Evolutionary conservation across 2,797 vertebrate species (phyloP), one percentile per base, ranked within the genome.

Genomic region (Diceros bicornis): DNA sequence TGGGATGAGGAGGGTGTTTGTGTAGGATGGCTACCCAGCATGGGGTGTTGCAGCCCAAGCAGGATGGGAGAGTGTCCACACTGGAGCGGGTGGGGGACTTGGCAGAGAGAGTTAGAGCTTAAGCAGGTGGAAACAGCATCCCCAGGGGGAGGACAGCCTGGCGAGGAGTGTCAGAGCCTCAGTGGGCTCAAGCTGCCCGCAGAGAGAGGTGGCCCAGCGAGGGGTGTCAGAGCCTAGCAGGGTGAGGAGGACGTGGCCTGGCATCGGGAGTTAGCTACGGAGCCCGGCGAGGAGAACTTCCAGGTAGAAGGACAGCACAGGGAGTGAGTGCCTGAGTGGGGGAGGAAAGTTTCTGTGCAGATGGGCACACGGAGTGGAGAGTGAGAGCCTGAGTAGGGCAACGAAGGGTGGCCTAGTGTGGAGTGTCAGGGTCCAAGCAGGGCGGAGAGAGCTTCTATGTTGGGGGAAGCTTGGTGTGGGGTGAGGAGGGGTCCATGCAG

Each of bases 351-450:
- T 32, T 68, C 29, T 25, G 20, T 7, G 41, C 23, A 86, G 69
- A 61, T 0, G 7, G 72, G 13, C 6, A 44, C 34, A 34, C 1
- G 29, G 34, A 57, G 25, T 0, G 1, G 66, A 41, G 34, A 57
- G 66, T 17, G 62, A 34, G 82, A 0, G 10, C 27, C 47, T 59
- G 52, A 37, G 59, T 23, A 77, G 61, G 18, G 61, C 25, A 10
- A 25, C 34, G 68, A 57, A 25, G 9, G 34, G 32, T 16, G 32
- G 25, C 16, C 34, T 17, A 17, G 50, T 0, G 0, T 25, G 37
- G 71, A 44, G 20, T 69, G 14, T 44, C 62, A n/a, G 52, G 16
- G 25, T 10, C 23, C 13, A 69, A 29, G 81, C 44, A 87, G 68
- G 18, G n/a, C 13, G 20, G 25, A 62, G 34, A 91, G 6, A 62